Evolutionary conservation across 2,888 invertebrate genomes (phyloP), one percentile per base, ranked within the genome.

Genomic region (Loripinus fragilis): DNA sequence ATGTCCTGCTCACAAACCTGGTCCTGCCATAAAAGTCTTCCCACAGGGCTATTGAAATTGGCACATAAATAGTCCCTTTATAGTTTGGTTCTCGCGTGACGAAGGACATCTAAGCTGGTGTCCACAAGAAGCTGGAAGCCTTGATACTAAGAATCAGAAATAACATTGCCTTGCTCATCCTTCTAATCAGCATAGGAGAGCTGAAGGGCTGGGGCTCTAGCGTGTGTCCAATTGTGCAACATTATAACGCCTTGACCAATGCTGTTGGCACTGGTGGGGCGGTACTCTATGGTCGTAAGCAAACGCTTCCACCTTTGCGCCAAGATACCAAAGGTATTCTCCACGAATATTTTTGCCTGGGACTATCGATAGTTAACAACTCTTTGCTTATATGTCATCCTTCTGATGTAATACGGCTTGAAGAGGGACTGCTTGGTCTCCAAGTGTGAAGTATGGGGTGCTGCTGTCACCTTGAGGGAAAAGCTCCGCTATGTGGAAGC

Each of bases 121-220:
- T 52, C 52, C 52, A 52, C 52, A 25, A 52, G 52, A 52, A 52
- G 52, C 52, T 52, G 52, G 8, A 5, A 25, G 2, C 52, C 52
- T 5, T 52, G 52, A 52, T 25, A 25, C 23, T 25, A 52, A 52
- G 52, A 7, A 69, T 50, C 69, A 20, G n/a, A 50, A n/a, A 69
- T 48, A 48, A 48, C 69, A 50, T 69, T 69, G 20, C 35, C 69
- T 42, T 42, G 42, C 42, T 42, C 42, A 15, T 42, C 42, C 42
- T 42, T 15, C 42, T 42, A 15, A 15, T 42, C 42, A 8, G 15
- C 8, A 8, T 42, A 8, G 42, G 42, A 8, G 10, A 42, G 42
- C 42, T 42, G 42, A 42, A 42, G 42, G 42, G 42, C 10, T 15
- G 42, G 42, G 15, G 8, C 42, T 42, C 42, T 42, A 15, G 42